Evolutionary conservation across 2,113 vertebrate species (phyloP), one percentile per base, ranked within the genome.

Genomic region (Colaptes auratus): DNA sequence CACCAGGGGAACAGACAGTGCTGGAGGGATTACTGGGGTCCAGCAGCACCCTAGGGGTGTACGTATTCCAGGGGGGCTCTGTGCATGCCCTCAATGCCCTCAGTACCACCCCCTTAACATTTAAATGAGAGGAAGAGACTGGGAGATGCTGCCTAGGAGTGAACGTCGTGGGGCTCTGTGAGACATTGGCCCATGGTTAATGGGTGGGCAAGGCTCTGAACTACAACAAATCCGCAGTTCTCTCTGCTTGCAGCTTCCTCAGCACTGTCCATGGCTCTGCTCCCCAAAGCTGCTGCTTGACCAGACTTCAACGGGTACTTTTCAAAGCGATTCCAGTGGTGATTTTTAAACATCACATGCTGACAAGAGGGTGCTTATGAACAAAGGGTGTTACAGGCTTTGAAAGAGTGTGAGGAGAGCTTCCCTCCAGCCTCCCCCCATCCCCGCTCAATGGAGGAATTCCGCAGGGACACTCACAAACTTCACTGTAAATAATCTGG

Each of bases 11-110:
- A 12, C 67, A 60, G 36, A 44, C 74, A 12, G 28, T 1, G 36
- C 11, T 15, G 15, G 61, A 55, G 55, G n/a, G 46, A 74, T 55
- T 52, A 0, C 0, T 4, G 9, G 53, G 12, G 33, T 20, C 55
- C 2, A 2, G 58, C 48, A 77, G 5, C 0, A 0, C 30, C 28
- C 25, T 0, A 1, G 24, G 55, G n/a, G 10, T 30, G 6, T 8
- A 15, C 15, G 6, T 10, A 31, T 69, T 15, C 21, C 17, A 13
- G 2, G 1, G 9, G 1, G 36, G 3, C 59, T 55, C 48, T 19
- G 65, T 1, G 2, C 16, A 6, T 17, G 15, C 25, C 5, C 9
- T 14, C 8, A 6, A 4, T 28, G 69, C 27, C 27, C 33, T 21
- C 1, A 2, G 3, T 8, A 60, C 42, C 27, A 14, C 35, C 9